These are phyloP conservation scores for Pristionchus entomophagus DNA, from an alignment of 2,888 invertebrate species.

Conservation along the genomic window DNA sequence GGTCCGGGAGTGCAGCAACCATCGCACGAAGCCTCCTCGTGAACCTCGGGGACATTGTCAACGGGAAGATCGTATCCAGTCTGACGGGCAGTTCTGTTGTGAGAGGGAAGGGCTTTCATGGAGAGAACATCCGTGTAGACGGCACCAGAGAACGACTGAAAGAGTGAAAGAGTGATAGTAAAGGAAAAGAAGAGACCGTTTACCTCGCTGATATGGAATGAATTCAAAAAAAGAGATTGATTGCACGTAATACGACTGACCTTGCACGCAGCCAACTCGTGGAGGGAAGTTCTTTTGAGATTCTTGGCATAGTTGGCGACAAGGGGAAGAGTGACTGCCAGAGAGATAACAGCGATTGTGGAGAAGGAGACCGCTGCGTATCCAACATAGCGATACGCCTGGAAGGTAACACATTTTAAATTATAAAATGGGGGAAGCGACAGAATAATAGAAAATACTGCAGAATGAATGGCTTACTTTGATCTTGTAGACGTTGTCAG, in stretches of 20 bases:
- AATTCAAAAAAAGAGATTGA: too few relatives aligned
- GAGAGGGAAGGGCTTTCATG: too few relatives aligned
- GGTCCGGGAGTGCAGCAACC: conserved; percentile 1
- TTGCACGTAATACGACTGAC: too few relatives aligned
- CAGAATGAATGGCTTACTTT: not conserved
- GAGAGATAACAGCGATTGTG: not conserved
- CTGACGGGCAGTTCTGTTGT: too few relatives aligned
- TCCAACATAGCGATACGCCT: conserved; percentile 5
- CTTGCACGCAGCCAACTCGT: conserved; percentile 40
- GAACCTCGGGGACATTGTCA: not conserved
- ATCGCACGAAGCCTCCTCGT: conserved; percentile 5
- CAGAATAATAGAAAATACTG: not conserved
- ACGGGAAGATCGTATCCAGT: not conserved
- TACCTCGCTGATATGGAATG: too few relatives aligned
- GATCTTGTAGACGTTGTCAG: conserved; percentile 6
- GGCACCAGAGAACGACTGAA: not conserved
- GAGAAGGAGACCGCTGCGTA: conserved; percentile 12
- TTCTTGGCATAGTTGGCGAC: not conserved
- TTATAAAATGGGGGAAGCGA: not conserved
- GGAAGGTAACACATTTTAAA: too few relatives aligned
- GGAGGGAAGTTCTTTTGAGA: not conserved
- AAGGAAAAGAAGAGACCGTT: not conserved
- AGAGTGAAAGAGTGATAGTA: not conserved
- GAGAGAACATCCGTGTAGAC: conserved; percentile 10
- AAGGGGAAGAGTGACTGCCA: conserved; percentile 28